Conservation (phyloP, 2,888 invertebrate species). For the Acanthosepion pharaonis region DNA sequence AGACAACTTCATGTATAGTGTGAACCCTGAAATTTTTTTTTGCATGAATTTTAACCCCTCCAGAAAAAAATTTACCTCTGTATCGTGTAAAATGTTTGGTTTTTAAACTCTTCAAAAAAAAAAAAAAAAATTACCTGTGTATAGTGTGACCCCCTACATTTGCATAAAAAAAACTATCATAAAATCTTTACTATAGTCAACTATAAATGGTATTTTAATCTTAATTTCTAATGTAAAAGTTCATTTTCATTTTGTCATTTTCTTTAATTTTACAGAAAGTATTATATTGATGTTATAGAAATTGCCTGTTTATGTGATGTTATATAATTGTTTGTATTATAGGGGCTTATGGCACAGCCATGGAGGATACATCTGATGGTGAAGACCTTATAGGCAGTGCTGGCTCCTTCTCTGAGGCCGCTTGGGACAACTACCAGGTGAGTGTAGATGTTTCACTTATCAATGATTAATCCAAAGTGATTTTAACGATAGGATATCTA, state of each 20-base stretch:
- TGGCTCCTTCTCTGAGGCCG: constrained; percentile 87
- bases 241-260: background rate
- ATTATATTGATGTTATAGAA: background rate
- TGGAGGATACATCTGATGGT: constrained; percentile 59
- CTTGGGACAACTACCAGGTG: constrained; percentile 96
- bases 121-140: too few relatives aligned
- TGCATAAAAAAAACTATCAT: too few relatives aligned
- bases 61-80: too few relatives aligned
- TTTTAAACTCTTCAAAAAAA: too few relatives aligned
- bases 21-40: too few relatives aligned
- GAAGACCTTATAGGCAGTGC: constrained; percentile 61
- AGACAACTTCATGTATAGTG: too few relatives aligned
- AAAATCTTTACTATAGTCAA: too few relatives aligned
- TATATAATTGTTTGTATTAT: constrained; percentile 47
- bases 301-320: background rate
- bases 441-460: background rate
- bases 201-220: too few relatives aligned
- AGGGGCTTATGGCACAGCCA: constrained; percentile 60
- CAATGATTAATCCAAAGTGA: background rate
- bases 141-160: too few relatives aligned
- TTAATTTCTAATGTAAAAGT: too few relatives aligned
- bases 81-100: too few relatives aligned
- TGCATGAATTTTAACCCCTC: too few relatives aligned
- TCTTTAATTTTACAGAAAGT: background rate
- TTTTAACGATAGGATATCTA: background rate